A percentile compares a stretch with the other conserved stretches of the same genome.
These are phyloP conservation scores for Ichneumon xanthorius DNA, from an alignment of 2,888 invertebrate genomes.

Conservation along the genomic window DNA sequence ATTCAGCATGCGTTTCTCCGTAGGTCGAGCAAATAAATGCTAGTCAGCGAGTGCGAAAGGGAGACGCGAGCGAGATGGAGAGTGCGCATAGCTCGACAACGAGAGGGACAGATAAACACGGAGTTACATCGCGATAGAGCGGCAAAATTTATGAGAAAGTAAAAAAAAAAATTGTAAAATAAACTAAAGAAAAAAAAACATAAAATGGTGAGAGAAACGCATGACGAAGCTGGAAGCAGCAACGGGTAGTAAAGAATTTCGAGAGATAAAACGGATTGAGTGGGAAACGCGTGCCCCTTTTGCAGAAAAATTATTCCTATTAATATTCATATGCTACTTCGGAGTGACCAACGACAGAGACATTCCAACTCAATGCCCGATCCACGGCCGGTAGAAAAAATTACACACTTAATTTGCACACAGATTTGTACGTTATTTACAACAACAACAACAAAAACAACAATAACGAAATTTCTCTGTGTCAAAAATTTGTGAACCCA, in stretches of 20 bases:
- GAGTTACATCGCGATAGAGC: slow-evolving; percentile 4
- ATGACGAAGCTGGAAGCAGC: no score
- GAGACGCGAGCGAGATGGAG: slow-evolving; percentile 5
- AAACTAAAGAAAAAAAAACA: no score
- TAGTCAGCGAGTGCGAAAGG: slow-evolving; percentile 7
- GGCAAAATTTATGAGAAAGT: neutral
- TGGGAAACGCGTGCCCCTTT: neutral
- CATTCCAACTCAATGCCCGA: no score
- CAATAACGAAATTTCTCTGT: no score
- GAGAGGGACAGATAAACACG: slow-evolving; percentile 2
- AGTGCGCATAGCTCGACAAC: neutral
- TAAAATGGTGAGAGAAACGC: no score
- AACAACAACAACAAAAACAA: no score
- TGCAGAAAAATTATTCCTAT: neutral
- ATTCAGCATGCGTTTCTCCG: slow-evolving; percentile 31
- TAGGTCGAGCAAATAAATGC: slow-evolving; percentile 46
- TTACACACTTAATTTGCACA: no score
- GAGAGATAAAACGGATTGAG: neutral
- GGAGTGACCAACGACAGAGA: neutral
- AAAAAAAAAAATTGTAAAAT: neutral
- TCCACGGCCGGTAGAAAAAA: no score
- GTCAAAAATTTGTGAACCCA: no score
- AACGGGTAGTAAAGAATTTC: neutral
- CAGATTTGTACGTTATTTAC: no score
- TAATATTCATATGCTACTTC: neutral